A percentile compares a stretch with the other conserved stretches of the same genome.
phyloP scores from a whole-genome alignment of 2,113 vertebrate species.

The Bambusicola thoracicus region DNA sequence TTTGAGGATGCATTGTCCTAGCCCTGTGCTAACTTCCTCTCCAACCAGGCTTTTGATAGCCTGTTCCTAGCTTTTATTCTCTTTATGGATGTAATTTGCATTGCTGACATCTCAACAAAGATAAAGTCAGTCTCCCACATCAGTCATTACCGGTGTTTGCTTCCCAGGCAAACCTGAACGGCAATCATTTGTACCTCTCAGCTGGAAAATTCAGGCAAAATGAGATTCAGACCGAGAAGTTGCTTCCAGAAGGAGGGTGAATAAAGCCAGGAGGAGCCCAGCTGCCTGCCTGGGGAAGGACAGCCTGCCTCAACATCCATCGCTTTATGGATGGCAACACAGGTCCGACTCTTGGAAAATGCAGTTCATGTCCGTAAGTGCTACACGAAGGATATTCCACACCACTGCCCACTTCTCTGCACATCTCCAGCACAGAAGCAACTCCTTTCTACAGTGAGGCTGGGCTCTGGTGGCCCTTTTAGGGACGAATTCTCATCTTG shows the following conservation, averaged over 20 bases:
- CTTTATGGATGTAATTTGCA: conserved; percentile 59
- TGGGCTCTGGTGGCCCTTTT: background rate
- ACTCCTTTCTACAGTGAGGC: background rate
- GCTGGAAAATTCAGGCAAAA: conserved; percentile 54
- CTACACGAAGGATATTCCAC: background rate
- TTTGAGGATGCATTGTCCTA: conserved; percentile 38
- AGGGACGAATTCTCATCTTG: background rate
- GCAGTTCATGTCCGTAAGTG: background rate
- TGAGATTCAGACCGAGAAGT: conserved; percentile 32
- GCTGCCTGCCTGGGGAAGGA: background rate
- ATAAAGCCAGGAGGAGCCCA: background rate
- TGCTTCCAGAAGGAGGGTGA: conserved; percentile 12
- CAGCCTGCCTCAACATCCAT: accelerated
- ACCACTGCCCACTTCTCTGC: background rate
- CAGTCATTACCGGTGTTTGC: conserved; percentile 50
- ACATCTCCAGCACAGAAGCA: background rate
- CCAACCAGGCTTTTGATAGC: conserved; percentile 59
- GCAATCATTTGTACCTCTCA: conserved; percentile 55
- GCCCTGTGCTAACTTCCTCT: conserved; percentile 48
- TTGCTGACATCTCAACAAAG: conserved; percentile 57
- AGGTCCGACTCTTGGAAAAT: background rate
- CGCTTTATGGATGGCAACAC: background rate
- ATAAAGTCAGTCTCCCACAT: conserved; percentile 49
- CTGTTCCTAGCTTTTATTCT: conserved; percentile 22
- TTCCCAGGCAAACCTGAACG: conserved; percentile 47